phyloP scores from a whole-genome alignment of 2,888 invertebrate genomes.

The Nasonovia ribisnigri region DNA sequence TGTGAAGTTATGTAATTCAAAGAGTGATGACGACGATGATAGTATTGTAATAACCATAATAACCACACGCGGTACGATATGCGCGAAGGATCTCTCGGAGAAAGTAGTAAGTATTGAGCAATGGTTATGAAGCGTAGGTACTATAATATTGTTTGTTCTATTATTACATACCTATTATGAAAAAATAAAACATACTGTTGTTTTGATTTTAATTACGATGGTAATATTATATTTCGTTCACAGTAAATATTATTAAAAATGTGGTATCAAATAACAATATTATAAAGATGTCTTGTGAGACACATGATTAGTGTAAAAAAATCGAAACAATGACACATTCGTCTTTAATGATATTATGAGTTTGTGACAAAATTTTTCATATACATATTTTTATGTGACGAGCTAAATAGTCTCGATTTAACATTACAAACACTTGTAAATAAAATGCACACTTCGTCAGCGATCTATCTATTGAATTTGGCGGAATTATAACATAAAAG shows the following conservation, averaged over 20 bases:
- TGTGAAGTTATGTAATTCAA: conserved; percentile 34
- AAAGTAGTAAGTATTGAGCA: conserved; percentile 25
- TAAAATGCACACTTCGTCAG: not conserved
- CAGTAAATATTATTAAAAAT: not conserved
- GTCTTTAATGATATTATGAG: not conserved
- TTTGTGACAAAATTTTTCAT: not conserved
- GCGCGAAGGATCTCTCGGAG: conserved; percentile 16
- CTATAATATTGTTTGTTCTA: not conserved
- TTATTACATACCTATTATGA: not conserved
- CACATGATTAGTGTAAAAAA: not conserved
- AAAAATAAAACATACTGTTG: not conserved
- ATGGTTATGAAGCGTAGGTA: not conserved
- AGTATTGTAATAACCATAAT: conserved; percentile 6
- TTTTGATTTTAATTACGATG: not conserved
- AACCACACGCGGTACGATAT: conserved; percentile 2
- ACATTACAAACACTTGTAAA: too few relatives aligned
- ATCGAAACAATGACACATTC: not conserved
- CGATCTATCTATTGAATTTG: not conserved
- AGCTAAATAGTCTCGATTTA: not conserved
- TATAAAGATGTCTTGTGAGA: not conserved
- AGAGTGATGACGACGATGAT: not conserved
- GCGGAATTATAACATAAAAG: not conserved
- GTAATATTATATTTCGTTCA: too few relatives aligned
- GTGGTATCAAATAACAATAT: not conserved
- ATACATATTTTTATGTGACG: not conserved